Evolutionary conservation across 2,888 invertebrate species (phyloP).

Genomic region (Lissocephala sabroskyi): DNA sequence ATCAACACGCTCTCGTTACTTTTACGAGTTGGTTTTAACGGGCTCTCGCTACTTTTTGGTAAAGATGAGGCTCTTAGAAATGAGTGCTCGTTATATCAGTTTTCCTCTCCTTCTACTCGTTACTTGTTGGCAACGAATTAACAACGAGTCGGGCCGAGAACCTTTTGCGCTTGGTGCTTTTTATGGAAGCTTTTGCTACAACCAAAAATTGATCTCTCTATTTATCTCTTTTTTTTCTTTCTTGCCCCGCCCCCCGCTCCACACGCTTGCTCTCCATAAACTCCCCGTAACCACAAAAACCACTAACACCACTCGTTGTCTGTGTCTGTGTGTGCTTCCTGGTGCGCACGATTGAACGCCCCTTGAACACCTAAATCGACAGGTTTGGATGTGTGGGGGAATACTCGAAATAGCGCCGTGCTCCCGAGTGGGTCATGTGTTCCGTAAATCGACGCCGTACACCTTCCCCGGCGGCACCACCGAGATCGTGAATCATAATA

Average conservation of each 20-base stretch:
- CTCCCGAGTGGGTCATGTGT: conserved; percentile 96
- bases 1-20: background rate
- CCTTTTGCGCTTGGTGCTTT: conserved; percentile 37
- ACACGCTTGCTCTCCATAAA: conserved; percentile 15
- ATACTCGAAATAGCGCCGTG: conserved; percentile 94
- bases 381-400: conserved; percentile 99
- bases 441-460: conserved; percentile 98
- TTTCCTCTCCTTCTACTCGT: conserved; percentile 14
- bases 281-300: conserved; percentile 7
- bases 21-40: background rate
- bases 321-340: conserved; percentile 1
- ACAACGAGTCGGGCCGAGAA: conserved; percentile 4
- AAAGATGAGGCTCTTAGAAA: too few relatives aligned
- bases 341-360: too few relatives aligned
- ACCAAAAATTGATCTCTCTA: conserved; percentile 11
- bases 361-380: conserved; percentile 21
- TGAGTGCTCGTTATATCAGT: background rate
- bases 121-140: conserved; percentile 1
- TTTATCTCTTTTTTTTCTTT: conserved; percentile 32
- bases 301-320: background rate
- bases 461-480: conserved; percentile 98
- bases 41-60: too few relatives aligned
- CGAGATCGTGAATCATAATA: conserved; percentile 98
- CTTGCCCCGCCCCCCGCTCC: conserved; percentile 31
- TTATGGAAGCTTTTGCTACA: conserved; percentile 10